Evolutionary conservation across 2,113 vertebrate genomes (phyloP).

Genomic region (Corapipo altera): DNA sequence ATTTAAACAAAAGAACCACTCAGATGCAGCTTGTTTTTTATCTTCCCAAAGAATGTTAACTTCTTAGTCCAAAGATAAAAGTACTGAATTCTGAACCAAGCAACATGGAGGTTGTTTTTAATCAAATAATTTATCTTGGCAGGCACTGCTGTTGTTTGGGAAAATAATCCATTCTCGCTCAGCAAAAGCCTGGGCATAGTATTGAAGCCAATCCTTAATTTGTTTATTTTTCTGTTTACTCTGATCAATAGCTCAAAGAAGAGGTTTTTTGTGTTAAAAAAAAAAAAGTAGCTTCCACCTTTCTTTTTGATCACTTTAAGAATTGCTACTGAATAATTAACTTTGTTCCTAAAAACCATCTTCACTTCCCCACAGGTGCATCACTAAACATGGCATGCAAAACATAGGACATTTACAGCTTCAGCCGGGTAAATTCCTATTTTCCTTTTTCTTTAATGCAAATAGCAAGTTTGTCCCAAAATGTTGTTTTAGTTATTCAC

Average conservation of each 20-base stretch:
- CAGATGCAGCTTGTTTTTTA: neutral
- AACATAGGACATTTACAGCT: neutral
- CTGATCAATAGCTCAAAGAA: conserved; percentile 1
- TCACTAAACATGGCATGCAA: neutral
- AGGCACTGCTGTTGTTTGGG: neutral
- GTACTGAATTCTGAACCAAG: neutral
- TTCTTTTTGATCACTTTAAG: conserved; percentile 16
- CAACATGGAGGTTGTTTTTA: neutral
- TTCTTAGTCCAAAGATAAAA: neutral
- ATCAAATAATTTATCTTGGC: neutral
- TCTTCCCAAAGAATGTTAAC: neutral
- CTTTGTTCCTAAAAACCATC: neutral
- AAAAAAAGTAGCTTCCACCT: neutral
- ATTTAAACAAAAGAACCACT: neutral
- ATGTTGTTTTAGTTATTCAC: neutral
- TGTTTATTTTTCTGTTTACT: neutral
- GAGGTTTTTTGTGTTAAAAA: neutral
- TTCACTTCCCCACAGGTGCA: neutral
- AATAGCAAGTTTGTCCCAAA: neutral
- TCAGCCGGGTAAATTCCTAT: neutral
- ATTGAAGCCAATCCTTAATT: neutral
- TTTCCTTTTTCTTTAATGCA: neutral
- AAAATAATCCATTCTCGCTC: neutral
- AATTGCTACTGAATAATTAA: conserved; percentile 15
- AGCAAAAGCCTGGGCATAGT: neutral